phyloP scores from a whole-genome alignment of 2,113 vertebrate species.

The Otis tarda region DNA sequence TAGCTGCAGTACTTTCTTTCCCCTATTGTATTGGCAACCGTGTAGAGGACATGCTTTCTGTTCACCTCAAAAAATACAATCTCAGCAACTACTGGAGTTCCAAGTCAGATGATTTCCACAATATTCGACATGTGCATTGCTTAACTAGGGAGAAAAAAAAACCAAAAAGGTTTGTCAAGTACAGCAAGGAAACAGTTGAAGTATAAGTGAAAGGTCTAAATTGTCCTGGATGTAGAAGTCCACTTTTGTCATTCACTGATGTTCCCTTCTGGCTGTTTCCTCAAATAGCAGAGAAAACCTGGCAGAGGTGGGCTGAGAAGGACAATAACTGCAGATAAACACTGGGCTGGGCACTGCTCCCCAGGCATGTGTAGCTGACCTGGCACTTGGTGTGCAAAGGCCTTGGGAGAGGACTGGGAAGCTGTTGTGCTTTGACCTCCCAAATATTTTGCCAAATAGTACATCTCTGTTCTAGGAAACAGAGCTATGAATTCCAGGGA shows the following conservation, averaged over 20 bases:
- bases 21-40: fast-evolving
- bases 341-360: fast-evolving
- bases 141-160: background rate
- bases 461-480: background rate
- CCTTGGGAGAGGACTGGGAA: background rate
- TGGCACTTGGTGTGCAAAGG: fast-evolving
- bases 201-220: background rate
- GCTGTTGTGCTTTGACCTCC: background rate
- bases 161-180: background rate
- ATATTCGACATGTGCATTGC: background rate
- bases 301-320: background rate
- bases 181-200: background rate
- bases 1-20: background rate
- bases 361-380: too few relatives aligned
- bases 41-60: background rate
- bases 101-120: background rate
- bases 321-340: background rate
- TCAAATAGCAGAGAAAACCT: background rate
- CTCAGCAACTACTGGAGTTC: background rate
- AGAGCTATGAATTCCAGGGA: background rate
- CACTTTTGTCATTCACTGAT: background rate
- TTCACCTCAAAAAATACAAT: background rate
- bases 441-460: background rate
- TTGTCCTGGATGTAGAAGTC: background rate
- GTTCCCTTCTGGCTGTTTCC: background rate